These are phyloP conservation scores for Lissocephala sabroskyi DNA, from an alignment of 2,888 invertebrate species.

Conservation along the genomic window DNA sequence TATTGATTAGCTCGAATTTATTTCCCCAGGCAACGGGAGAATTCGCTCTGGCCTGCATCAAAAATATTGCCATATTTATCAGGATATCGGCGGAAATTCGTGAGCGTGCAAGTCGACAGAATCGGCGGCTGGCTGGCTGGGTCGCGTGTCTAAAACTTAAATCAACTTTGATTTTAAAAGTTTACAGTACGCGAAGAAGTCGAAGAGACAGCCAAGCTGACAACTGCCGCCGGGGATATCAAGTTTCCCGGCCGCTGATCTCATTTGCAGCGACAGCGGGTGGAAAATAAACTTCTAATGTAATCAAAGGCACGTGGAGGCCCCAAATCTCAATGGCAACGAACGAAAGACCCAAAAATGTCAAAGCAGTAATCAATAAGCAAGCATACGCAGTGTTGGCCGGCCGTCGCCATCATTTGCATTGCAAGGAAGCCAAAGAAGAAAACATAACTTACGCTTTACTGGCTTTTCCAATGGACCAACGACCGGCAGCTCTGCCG, in stretches of 20 bases:
- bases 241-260: no score
- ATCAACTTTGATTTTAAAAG: constrained; percentile 54
- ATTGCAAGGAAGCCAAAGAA: not conserved
- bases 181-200: constrained; percentile 33
- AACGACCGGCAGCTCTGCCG: no score
- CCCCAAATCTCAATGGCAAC: no score
- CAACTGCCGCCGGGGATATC: no score
- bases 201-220: constrained; percentile 36
- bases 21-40: constrained; percentile 12
- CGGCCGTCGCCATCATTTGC: not conserved
- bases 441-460: constrained; percentile 46
- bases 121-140: no score
- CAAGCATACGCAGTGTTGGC: constrained; percentile 38
- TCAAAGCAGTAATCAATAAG: constrained; percentile 8
- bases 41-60: no score
- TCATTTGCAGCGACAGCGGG: no score
- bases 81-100: constrained; percentile 18
- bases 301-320: constrained; percentile 42
- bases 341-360: no score
- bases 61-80: constrained; percentile 48
- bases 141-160: constrained; percentile 35
- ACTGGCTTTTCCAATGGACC: constrained; percentile 25
- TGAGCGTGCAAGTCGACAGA: not conserved
- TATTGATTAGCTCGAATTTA: constrained; percentile 46
- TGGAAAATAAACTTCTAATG: constrained; percentile 55